Evolutionary conservation across 2,113 vertebrate genomes (phyloP), one percentile per base, ranked within the genome.

Genomic region (Neogobius melanostomus): DNA sequence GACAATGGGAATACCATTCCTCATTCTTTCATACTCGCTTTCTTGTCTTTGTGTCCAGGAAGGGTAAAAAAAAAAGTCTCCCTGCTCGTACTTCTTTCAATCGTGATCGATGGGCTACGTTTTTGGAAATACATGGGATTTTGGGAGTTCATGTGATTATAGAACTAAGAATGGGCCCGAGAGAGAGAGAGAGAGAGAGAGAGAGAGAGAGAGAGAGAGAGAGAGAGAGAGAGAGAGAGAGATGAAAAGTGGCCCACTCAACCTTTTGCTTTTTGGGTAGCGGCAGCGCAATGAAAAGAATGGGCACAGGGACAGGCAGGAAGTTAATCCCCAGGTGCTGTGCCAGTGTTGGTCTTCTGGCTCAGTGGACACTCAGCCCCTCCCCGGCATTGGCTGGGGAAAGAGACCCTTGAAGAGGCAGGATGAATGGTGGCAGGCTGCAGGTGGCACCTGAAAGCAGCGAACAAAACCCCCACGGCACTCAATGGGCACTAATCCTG

Each of bases 321-420:
- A 89, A 87, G 89, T 80, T 89, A 91, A 91, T 91, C 87, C 85
- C 88, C 89, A 91, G 89, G 90, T 91, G 90, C 78, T 87, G 74
- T 91, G 88, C 85, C 86, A 88, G 11, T 48, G 65, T 64, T 74
- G 66, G 83, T 51, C 21, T 78, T 71, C 71, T 56, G 53, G 52
- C 82, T 81, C 76, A 75, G 74, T 89, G 89, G 77, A 82, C 53
- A n/a, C 50, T 53, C 28, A 47, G 67, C 48, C 76, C 72, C 62
- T 43, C 28, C 68, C 53, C n/a, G 54, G 1, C 43, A 2, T 21
- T 54, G 51, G 57, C 74, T 81, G 75, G 71, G 69, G 75, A 57
- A 75, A 82, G 71, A 82, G 76, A 56, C 74, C 76, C 81, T 87
- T 88, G 77, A 82, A 85, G 69, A 85, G 86, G 71, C 83, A 69